Conservation (phyloP, 2,888 invertebrate species). For the Charanyca ferruginea region DNA sequence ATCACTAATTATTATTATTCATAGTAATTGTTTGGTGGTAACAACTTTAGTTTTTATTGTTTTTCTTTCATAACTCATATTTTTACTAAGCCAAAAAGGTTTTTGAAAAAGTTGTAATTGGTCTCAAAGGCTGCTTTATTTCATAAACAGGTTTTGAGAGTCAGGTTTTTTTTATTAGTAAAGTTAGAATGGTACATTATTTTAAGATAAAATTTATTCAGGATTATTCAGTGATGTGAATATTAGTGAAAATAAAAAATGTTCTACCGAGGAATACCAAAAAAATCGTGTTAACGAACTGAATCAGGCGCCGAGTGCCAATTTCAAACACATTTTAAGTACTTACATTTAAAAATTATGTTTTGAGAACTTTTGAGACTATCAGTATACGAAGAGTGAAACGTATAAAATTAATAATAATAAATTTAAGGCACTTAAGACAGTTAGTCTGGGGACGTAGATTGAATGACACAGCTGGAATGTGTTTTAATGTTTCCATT, state of each 20-base stretch:
- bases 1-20: conserved; percentile 65
- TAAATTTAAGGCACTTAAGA: conserved; percentile 9
- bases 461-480: conserved; percentile 10
- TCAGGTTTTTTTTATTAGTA: neutral
- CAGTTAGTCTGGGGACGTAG: conserved; percentile 10
- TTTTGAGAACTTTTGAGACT: neutral
- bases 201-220: conserved; percentile 15
- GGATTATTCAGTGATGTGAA: conserved; percentile 17
- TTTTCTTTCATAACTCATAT: conserved; percentile 41
- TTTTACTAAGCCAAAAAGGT: conserved; percentile 34
- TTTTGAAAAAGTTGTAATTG: conserved; percentile 27
- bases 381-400: neutral
- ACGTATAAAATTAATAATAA: neutral
- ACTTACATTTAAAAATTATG: neutral
- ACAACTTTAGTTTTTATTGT: conserved; percentile 34
- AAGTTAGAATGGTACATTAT: conserved; percentile 14
- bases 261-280: conserved; percentile 40
- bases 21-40: conserved; percentile 47
- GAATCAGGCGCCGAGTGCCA: neutral
- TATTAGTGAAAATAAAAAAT: conserved; percentile 12
- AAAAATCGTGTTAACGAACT: conserved; percentile 23
- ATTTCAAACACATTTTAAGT: conserved; percentile 6
- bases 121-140: conserved; percentile 37
- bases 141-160: conserved; percentile 21
- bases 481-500: conserved; percentile 8